phyloP scores from a whole-genome alignment of 1,140 invertebrate genomes.

The Tetramorium simillimum region DNA sequence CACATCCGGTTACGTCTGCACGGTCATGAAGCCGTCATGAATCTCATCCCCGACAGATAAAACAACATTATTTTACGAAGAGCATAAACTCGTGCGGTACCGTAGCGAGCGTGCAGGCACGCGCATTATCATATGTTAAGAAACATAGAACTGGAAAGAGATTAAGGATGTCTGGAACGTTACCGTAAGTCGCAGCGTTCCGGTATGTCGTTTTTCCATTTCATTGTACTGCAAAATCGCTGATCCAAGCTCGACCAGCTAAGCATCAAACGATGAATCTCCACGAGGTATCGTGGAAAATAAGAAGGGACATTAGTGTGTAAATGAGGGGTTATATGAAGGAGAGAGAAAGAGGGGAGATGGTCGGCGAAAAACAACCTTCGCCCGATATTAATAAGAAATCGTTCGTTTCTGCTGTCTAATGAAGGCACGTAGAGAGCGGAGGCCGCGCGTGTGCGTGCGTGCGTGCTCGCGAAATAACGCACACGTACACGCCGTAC shows the following conservation, averaged over 20 bases:
- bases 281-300: slow-evolving; percentile 56
- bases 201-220: slow-evolving; percentile 30
- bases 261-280: slow-evolving; percentile 78
- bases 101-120: background rate
- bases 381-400: slow-evolving; percentile 79
- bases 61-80: slow-evolving; percentile 1
- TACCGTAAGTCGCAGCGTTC: background rate
- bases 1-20: slow-evolving; percentile 16
- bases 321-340: slow-evolving; percentile 74
- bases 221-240: slow-evolving; percentile 56
- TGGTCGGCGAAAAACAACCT: slow-evolving; percentile 71
- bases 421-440: slow-evolving; percentile 65
- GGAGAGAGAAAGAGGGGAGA: slow-evolving; percentile 29
- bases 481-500: slow-evolving; percentile 1
- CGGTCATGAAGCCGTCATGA: slow-evolving; percentile 35
- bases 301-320: slow-evolving; percentile 75
- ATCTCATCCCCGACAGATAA: background rate
- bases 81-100: background rate
- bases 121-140: slow-evolving; percentile 2
- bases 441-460: slow-evolving; percentile 45
- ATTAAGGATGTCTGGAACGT: slow-evolving; percentile 34
- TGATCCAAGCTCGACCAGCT: slow-evolving; percentile 46
- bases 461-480: slow-evolving; percentile 27
- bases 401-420: slow-evolving; percentile 70
- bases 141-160: background rate